These are phyloP conservation scores for Leucoptera coffeella DNA, from an alignment of 2,888 invertebrate species.

Conservation along the genomic window DNA sequence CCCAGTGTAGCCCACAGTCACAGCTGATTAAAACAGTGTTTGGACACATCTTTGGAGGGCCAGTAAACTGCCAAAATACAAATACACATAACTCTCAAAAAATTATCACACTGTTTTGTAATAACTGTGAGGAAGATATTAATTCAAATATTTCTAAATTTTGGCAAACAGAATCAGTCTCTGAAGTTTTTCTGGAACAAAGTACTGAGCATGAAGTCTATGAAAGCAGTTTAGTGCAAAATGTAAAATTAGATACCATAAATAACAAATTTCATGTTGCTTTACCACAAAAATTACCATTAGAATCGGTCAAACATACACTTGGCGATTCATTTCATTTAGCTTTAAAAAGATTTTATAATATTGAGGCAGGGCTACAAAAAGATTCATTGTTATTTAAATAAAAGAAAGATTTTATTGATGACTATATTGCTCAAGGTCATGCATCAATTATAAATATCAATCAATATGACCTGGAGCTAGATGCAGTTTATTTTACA, in stretches of 20 bases:
- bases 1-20: too few relatives aligned
- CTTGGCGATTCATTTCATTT: constrained; percentile 3
- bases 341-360: constrained; percentile 2
- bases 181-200: constrained; percentile 2
- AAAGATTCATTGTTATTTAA: constrained; percentile 1
- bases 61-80: too few relatives aligned
- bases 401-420: constrained; percentile 1
- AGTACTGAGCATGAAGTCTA: constrained; percentile 2
- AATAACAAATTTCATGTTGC: constrained; percentile 2
- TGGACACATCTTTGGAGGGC: too few relatives aligned
- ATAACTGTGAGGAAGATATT: too few relatives aligned
- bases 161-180: constrained; percentile 1
- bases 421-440: constrained; percentile 4
- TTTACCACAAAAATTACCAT: constrained; percentile 3
- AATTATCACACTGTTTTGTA: too few relatives aligned
- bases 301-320: constrained; percentile 1
- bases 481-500: constrained; percentile 3
- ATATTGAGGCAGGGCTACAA: constrained; percentile 3
- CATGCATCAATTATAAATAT: constrained; percentile 2
- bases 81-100: too few relatives aligned
- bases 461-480: constrained; percentile 1
- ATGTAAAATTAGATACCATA: constrained; percentile 1
- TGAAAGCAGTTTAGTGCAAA: constrained; percentile 2
- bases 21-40: too few relatives aligned
- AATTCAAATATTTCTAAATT: too few relatives aligned